Percentiles rank a stretch among this genome's conserved stretches.
These are phyloP conservation scores for Clistopyga incitator DNA, from an alignment of 2,888 invertebrate genomes.

Conservation along the genomic window DNA sequence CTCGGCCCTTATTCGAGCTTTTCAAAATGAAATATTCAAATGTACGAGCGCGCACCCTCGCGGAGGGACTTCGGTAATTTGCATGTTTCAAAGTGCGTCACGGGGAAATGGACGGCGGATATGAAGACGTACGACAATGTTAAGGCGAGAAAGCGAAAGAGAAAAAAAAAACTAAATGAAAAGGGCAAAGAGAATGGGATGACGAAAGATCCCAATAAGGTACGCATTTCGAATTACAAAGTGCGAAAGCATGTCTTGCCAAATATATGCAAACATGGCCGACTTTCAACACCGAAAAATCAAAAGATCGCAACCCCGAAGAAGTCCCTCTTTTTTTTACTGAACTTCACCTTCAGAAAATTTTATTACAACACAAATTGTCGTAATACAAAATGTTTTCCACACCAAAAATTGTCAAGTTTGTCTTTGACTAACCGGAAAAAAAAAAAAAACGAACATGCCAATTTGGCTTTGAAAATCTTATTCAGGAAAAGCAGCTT, in stretches of 20 bases:
- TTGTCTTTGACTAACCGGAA: no score
- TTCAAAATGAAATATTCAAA: slow-evolving; percentile 66
- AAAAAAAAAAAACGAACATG: no score
- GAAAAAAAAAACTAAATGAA: slow-evolving; percentile 37
- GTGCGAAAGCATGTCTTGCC: slow-evolving; percentile 25
- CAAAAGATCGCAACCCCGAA: no score
- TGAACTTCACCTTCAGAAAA: no score
- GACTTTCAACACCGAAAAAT: no score
- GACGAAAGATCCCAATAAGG: slow-evolving; percentile 6
- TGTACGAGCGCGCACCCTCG: slow-evolving; percentile 38
- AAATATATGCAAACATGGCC: background rate
- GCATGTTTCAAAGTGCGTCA: slow-evolving; percentile 55
- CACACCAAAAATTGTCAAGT: no score
- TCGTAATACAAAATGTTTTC: no score
- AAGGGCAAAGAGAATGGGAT: background rate
- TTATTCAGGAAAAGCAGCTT: no score
- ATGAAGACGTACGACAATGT: slow-evolving; percentile 40
- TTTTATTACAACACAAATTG: no score
- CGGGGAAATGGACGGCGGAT: slow-evolving; percentile 37
- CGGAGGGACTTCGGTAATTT: slow-evolving; percentile 49
- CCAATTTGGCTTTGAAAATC: no score
- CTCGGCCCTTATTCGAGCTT: slow-evolving; percentile 31
- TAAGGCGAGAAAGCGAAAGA: background rate
- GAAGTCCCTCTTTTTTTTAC: no score
- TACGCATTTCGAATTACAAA: slow-evolving; percentile 36